Evolutionary conservation across 2,113 vertebrate species (phyloP).

Genomic region (Theropithecus gelada): DNA sequence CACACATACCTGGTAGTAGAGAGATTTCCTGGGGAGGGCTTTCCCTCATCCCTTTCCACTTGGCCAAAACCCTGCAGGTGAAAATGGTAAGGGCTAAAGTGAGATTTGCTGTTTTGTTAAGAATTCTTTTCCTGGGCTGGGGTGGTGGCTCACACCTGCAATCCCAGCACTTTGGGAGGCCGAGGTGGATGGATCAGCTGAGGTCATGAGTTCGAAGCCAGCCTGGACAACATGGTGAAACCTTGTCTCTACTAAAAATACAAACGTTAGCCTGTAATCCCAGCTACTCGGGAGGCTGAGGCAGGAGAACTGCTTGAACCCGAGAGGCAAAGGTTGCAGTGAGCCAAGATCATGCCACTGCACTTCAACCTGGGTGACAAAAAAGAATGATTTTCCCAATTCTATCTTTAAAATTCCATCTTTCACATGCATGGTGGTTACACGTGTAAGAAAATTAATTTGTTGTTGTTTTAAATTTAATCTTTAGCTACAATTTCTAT

Average conservation of each 20-base stretch:
- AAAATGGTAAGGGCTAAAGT: background rate
- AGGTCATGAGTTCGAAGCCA: background rate
- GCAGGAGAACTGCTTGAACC: background rate
- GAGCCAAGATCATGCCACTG: background rate
- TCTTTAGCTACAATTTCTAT: background rate
- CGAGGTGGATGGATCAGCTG: background rate
- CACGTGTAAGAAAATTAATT: background rate
- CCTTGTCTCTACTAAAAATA: background rate
- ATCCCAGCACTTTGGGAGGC: background rate
- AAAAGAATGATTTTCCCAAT: background rate
- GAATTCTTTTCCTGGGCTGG: too few relatives aligned
- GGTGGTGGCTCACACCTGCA: background rate
- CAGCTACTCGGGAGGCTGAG: background rate
- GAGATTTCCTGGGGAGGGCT: fast-evolving
- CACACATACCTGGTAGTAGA: fast-evolving
- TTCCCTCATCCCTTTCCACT: fast-evolving
- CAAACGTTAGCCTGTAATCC: background rate
- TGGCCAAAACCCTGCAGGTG: background rate
- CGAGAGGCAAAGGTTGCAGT: background rate
- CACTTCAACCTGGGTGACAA: background rate
- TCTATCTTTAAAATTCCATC: background rate
- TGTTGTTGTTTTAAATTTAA: background rate
- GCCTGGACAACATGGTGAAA: background rate
- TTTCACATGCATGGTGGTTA: background rate
- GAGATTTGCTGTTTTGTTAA: background rate